phyloP scores from a whole-genome alignment of 2,888 invertebrate species.

The Watsonalla binaria region DNA sequence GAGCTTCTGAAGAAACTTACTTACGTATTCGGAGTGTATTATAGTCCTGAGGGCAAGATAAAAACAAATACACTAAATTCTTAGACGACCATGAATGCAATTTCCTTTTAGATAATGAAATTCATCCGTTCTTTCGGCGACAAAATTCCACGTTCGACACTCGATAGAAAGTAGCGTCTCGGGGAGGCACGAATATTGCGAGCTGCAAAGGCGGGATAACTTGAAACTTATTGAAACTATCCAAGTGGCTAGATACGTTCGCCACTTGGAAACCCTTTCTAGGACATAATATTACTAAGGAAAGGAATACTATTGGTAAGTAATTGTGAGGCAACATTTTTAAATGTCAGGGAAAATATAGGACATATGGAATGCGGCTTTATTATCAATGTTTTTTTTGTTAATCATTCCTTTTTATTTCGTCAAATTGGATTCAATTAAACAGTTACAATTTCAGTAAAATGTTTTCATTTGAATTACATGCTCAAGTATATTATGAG shows the following conservation, averaged over 20 bases:
- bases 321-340: no score
- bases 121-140: constrained; percentile 2
- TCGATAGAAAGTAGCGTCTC: neutral
- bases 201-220: neutral
- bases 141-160: neutral
- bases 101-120: constrained; percentile 2
- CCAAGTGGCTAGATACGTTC: neutral
- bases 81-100: constrained; percentile 1
- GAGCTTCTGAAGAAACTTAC: neutral
- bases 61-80: constrained; percentile 1
- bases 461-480: no score
- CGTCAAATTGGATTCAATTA: no score
- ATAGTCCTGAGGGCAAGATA: neutral
- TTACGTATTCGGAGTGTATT: neutral
- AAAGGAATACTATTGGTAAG: no score
- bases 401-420: no score
- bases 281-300: neutral
- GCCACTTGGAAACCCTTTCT: neutral
- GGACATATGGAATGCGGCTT: no score
- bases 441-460: no score
- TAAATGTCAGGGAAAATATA: no score
- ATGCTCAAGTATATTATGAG: no score
- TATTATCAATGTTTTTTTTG: no score
- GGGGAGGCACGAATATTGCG: neutral
- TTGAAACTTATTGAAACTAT: neutral